A percentile compares a stretch with the other conserved stretches of the same genome.
These are phyloP conservation scores for Rhimphoctona megacephalus DNA, from an alignment of 2,888 invertebrate species.

Conservation along the genomic window DNA sequence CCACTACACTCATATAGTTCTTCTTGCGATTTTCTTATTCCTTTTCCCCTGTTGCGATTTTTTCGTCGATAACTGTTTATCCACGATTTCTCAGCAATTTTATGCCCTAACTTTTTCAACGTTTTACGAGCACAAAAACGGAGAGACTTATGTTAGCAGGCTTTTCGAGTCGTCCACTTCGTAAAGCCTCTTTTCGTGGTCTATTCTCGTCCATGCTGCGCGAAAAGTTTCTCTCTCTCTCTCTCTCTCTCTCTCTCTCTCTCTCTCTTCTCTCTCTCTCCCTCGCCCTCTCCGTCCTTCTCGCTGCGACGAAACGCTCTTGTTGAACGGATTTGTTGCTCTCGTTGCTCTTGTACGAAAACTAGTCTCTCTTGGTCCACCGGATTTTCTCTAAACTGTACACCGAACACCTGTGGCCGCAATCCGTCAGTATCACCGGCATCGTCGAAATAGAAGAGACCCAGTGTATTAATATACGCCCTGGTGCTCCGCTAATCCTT, in stretches of 20 bases:
- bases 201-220: conserved; percentile 40
- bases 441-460: conserved; percentile 74
- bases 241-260: neutral
- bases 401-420: conserved; percentile 78
- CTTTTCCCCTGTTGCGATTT: no score
- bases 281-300: neutral
- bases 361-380: conserved; percentile 19
- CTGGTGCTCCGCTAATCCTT: conserved; percentile 37
- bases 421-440: conserved; percentile 75
- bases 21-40: no score
- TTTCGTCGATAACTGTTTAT: no score
- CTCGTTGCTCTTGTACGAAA: conserved; percentile 29
- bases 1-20: neutral
- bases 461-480: conserved; percentile 76
- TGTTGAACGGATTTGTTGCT: conserved; percentile 10
- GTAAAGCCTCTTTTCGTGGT: conserved; percentile 9
- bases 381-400: conserved; percentile 55
- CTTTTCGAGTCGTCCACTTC: conserved; percentile 14
- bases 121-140: neutral
- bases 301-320: neutral
- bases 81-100: neutral
- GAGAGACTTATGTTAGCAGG: neutral
- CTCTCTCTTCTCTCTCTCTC: neutral
- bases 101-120: neutral
- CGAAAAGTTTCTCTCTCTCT: conserved; percentile 8